A percentile compares a stretch with the other conserved stretches of the same genome.
phyloP scores from a whole-genome alignment of 2,797 vertebrate species.

The Clarias pachynema region DNA sequence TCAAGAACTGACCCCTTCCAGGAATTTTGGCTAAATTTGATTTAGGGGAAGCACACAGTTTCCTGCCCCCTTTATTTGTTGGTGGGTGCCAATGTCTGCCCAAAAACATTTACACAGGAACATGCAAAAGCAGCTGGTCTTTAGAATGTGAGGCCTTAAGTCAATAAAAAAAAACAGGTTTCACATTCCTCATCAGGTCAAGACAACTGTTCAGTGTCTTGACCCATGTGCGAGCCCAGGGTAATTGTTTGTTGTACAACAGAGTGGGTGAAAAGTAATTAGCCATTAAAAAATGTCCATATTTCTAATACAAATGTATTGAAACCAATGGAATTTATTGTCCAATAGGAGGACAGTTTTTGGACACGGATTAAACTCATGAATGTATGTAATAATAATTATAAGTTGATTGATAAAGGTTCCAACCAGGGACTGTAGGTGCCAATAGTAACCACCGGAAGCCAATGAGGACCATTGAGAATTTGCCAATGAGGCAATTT shows the following conservation, averaged over 20 bases:
- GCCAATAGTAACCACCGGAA: too few relatives aligned
- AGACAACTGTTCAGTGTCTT: conserved; percentile 11
- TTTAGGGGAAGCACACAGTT: conserved; percentile 43
- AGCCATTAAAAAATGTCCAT: too few relatives aligned
- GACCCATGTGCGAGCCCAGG: not conserved
- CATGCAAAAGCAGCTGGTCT: conserved; percentile 25
- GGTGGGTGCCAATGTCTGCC: not conserved
- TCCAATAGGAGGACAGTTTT: too few relatives aligned
- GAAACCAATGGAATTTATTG: too few relatives aligned
- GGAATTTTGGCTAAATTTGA: conserved; percentile 40
- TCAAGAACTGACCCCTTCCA: not conserved
- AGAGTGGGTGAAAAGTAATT: too few relatives aligned
- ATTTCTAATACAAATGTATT: too few relatives aligned
- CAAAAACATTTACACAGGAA: conserved; percentile 32
- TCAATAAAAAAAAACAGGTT: not conserved
- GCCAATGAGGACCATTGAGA: too few relatives aligned
- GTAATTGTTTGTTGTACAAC: not conserved
- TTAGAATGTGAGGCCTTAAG: not conserved
- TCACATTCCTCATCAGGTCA: conserved; percentile 27
- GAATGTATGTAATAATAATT: too few relatives aligned
- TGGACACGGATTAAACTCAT: too few relatives aligned
- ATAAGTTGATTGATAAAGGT: too few relatives aligned
- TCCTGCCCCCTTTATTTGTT: conserved; percentile 46
- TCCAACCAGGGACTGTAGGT: too few relatives aligned
- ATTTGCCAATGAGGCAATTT: too few relatives aligned